phyloP scores from a whole-genome alignment of 1,140 invertebrate species.

The Theocolax elegans region DNA sequence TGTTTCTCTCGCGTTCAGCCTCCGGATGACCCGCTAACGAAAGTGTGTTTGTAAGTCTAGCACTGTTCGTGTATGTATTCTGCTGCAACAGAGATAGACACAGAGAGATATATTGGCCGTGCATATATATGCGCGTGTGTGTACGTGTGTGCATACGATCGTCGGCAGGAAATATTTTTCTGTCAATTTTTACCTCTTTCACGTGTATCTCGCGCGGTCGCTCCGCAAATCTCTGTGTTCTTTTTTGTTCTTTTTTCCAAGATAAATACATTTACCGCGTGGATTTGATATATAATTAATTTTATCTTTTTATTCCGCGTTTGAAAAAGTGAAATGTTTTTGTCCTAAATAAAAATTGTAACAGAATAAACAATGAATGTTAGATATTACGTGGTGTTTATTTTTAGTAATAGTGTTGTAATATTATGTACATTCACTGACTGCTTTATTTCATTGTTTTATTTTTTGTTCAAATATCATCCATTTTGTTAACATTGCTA shows the following conservation, averaged over 20 bases:
- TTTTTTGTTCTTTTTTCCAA: background rate
- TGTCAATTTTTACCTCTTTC: constrained; percentile 10
- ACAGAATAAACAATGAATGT: too few relatives aligned
- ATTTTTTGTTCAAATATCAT: too few relatives aligned
- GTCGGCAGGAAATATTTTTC: constrained; percentile 9
- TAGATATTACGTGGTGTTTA: too few relatives aligned
- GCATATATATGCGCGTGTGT: too few relatives aligned
- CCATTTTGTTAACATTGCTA: too few relatives aligned
- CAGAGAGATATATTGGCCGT: too few relatives aligned
- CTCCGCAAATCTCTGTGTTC: background rate
- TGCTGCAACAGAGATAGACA: background rate
- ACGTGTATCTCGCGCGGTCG: background rate
- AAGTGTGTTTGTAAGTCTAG: background rate
- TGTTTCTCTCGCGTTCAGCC: background rate
- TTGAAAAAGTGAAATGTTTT: background rate
- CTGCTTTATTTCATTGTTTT: too few relatives aligned
- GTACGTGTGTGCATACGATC: too few relatives aligned
- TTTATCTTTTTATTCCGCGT: background rate
- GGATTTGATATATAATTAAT: background rate
- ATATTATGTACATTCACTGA: too few relatives aligned
- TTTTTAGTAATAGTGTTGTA: too few relatives aligned
- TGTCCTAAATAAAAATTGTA: too few relatives aligned
- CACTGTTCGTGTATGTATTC: background rate
- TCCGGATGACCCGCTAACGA: constrained; percentile 7
- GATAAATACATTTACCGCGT: background rate